Evolutionary conservation across 2,888 invertebrate species (phyloP), one percentile per base, ranked within the genome.

Genomic region (Hoplodrina blanda): DNA sequence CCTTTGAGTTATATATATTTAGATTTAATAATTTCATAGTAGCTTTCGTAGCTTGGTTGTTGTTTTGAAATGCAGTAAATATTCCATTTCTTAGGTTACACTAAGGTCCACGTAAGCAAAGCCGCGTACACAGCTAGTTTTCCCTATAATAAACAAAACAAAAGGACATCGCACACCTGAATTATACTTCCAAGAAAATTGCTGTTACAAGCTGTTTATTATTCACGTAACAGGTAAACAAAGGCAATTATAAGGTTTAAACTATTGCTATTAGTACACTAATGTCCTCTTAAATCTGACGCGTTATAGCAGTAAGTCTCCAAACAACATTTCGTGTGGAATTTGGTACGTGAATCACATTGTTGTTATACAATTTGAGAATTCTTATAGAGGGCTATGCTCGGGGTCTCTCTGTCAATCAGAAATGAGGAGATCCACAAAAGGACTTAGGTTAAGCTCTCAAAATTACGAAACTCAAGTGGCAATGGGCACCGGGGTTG

Each of bases 251-350:
- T n/a, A 54, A 61, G 41, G 20, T 30, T 70, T 13, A 62, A 57
- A 52, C 57, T 63, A 33, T 63, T 4, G 30, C 52, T 30, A 41
- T 73, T 52, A 17, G 25, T 46, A 46, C 20, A n/a, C 37, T 73
- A 72, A 70, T 72, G 46, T 7, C n/a, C 64, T 73, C 73, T 72
- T 73, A 63, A 72, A 73, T 64, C 74, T 49, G 57, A 73, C 41
- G 49, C 41, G 37, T 57, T 64, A 63, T 64, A 53, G 15, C 49
- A n/a, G 49, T 68, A 30, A 52, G 52, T 53, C 6, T 13, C 33
- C 5, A 11, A 25, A 7, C n/a, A 11, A 41, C 50, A 37, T 62
- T 62, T 0, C 7, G 11, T 56, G 19, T 37, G 30, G 52, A 56
- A 49, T 50, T 41, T 69, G 63, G 30, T 15, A 6, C 46, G 46